Percentiles rank a stretch among this genome's conserved stretches.
phyloP scores from a whole-genome alignment of 1,140 invertebrate genomes.

The Lepidostoma basale region DNA sequence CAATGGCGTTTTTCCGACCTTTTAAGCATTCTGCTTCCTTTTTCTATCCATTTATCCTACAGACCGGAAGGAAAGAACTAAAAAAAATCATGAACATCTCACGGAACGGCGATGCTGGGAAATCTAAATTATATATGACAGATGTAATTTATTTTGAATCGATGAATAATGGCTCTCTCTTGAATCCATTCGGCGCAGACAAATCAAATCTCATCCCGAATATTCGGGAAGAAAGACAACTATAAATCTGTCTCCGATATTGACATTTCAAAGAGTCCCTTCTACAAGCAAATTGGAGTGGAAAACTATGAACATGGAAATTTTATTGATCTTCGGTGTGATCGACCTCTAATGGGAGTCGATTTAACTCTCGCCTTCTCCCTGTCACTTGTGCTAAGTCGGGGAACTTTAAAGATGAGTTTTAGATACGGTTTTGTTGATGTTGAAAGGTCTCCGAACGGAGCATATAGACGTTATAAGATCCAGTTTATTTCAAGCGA shows the following conservation, averaged over 20 bases:
- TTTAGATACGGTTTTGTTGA: not conserved
- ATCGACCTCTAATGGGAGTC: not conserved
- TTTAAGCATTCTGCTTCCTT: too few species aligned
- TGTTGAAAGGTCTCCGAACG: too few species aligned
- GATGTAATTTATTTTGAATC: too few species aligned
- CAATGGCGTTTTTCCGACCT: too few species aligned
- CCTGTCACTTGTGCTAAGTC: not conserved
- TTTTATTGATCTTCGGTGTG: slow-evolving; percentile 11
- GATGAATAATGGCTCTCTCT: not conserved
- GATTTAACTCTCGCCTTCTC: not conserved
- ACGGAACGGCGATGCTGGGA: too few species aligned
- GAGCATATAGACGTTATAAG: too few species aligned
- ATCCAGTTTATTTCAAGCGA: too few species aligned
- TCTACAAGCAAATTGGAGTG: not conserved
- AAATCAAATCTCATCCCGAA: not conserved
- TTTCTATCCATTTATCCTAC: too few species aligned
- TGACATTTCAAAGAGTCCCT: not conserved
- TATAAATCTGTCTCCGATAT: slow-evolving; percentile 3
- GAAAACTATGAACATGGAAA: slow-evolving; percentile 5
- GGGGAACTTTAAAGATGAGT: not conserved
- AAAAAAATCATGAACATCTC: too few species aligned
- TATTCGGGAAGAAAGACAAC: not conserved
- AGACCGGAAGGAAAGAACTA: too few species aligned
- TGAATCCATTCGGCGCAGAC: not conserved
- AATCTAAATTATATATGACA: too few species aligned